Evolutionary conservation across 2,888 invertebrate genomes (phyloP).

Genomic region (Cylloceria caligata): DNA sequence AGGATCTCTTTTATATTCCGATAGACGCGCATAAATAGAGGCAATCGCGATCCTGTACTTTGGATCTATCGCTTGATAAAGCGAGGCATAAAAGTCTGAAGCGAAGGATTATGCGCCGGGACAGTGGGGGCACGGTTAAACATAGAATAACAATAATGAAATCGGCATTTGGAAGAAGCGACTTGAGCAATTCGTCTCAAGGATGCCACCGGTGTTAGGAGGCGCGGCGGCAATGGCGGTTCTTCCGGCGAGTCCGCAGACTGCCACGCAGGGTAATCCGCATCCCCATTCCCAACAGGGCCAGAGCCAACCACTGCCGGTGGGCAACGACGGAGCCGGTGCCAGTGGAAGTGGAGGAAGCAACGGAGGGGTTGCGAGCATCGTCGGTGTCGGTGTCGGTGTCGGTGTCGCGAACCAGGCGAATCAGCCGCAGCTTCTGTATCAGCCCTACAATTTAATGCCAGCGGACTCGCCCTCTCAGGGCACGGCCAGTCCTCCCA

Average conservation of each 20-base stretch:
- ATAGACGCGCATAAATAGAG: not conserved
- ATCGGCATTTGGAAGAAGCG: conserved; percentile 57
- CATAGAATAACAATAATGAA: conserved; percentile 54
- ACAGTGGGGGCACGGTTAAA: not conserved
- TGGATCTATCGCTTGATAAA: not conserved
- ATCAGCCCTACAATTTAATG: conserved; percentile 83
- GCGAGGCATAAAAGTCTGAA: not conserved
- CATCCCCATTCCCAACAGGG: conserved; percentile 75
- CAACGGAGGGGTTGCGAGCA: conserved; percentile 60
- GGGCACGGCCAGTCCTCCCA: conserved; percentile 75
- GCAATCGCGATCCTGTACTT: not conserved
- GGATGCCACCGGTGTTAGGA: conserved; percentile 84
- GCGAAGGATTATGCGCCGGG: conserved; percentile 30
- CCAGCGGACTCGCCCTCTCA: conserved; percentile 77
- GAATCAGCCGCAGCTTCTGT: conserved; percentile 80
- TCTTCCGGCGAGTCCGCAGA: conserved; percentile 84
- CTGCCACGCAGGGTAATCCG: conserved; percentile 82
- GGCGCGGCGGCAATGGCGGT: conserved; percentile 84
- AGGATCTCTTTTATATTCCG: not conserved
- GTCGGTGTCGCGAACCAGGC: conserved; percentile 65
- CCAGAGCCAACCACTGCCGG: conserved; percentile 68
- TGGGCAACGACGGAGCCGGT: conserved; percentile 65
- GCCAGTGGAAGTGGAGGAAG: conserved; percentile 29
- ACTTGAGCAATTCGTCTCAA: conserved; percentile 67
- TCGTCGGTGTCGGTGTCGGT: conserved; percentile 66